Evolutionary conservation across 2,888 invertebrate species (phyloP).

Genomic region (Auanema freiburgensis): DNA sequence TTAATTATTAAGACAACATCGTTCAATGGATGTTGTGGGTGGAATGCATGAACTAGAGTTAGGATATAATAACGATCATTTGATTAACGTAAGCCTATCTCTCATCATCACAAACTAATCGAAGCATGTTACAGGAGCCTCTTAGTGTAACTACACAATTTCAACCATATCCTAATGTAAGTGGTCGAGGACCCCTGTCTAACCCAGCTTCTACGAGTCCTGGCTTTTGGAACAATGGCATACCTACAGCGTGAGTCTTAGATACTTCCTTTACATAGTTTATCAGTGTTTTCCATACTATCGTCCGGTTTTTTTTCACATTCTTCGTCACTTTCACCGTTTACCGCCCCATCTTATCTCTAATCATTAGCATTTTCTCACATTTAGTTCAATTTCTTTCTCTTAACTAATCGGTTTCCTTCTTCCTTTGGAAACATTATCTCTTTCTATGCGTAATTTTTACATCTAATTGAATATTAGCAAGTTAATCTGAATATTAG

Average conservation of each 20-base stretch:
- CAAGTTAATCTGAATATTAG: too few species aligned
- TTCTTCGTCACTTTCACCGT: too few species aligned
- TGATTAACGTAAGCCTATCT: background rate
- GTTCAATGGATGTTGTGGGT: conserved; percentile 53
- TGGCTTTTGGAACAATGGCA: conserved; percentile 30
- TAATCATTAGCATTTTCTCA: too few species aligned
- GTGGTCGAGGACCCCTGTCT: conserved; percentile 28
- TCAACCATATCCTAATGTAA: background rate
- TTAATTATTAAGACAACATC: conserved; percentile 48
- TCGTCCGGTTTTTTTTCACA: too few species aligned
- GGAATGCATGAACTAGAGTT: conserved; percentile 25
- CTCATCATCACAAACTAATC: background rate
- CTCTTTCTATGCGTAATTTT: background rate
- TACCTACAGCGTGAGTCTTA: too few species aligned
- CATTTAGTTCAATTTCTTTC: too few species aligned
- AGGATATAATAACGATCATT: conserved; percentile 10
- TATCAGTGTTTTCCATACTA: too few species aligned
- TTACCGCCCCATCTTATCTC: too few species aligned
- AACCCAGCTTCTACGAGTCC: conserved; percentile 44
- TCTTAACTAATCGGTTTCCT: too few species aligned
- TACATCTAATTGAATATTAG: too few species aligned
- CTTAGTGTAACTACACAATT: conserved; percentile 22
- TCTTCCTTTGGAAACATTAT: conserved; percentile 2
- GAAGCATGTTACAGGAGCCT: conserved; percentile 20
- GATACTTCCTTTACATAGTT: too few species aligned